Percentiles rank a stretch among this genome's conserved stretches.
These are phyloP conservation scores for Astatotilapia flaviijosephi DNA, from an alignment of 2,113 vertebrate genomes.

Conservation along the genomic window DNA sequence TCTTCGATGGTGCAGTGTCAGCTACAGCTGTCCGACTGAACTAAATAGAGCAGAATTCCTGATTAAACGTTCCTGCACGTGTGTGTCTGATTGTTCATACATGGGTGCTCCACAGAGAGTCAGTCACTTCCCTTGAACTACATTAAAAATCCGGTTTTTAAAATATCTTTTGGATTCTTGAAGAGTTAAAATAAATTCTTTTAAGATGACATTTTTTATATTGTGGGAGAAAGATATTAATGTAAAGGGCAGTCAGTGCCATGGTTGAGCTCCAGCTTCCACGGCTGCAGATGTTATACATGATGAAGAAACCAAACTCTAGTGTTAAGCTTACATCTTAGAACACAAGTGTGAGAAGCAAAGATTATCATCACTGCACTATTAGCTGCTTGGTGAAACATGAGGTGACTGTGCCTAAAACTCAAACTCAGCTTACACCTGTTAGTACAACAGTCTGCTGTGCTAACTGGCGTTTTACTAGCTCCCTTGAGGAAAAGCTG, in stretches of 20 bases:
- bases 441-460: background rate
- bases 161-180: background rate
- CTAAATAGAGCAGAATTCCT: constrained; percentile 32
- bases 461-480: rapidly evolving
- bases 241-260: rapidly evolving
- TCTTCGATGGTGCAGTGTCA: background rate
- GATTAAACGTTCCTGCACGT: background rate
- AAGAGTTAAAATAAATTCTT: background rate
- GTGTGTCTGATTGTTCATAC: background rate
- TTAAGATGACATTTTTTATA: background rate
- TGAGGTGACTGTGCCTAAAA: background rate
- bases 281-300: background rate
- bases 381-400: background rate
- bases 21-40: background rate
- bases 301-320: background rate
- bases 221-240: background rate
- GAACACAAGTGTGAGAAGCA: background rate
- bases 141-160: rapidly evolving
- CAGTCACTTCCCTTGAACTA: rapidly evolving
- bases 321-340: background rate
- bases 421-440: background rate
- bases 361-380: background rate
- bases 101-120: background rate
- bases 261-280: background rate
- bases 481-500: background rate